A percentile compares a stretch with the other conserved stretches of the same genome.
These are phyloP conservation scores for Galbula dea DNA, from an alignment of 2,113 vertebrate genomes.

Conservation along the genomic window DNA sequence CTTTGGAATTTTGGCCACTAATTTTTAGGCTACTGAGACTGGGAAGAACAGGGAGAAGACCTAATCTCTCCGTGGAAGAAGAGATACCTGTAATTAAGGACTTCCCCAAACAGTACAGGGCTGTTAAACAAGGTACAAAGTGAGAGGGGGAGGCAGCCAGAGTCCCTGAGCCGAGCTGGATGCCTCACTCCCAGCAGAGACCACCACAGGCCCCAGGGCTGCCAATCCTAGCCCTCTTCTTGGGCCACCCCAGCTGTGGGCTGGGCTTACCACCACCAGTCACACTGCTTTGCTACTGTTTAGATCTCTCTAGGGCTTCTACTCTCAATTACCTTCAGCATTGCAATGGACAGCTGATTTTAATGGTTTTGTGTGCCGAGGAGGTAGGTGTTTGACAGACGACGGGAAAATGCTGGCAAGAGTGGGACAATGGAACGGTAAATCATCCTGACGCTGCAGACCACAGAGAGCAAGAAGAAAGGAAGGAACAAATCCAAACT, in stretches of 20 bases:
- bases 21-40: neutral
- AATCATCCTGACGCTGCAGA: neutral
- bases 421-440: neutral
- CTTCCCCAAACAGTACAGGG: neutral
- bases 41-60: neutral
- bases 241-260: accelerated
- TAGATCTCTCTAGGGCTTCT: neutral
- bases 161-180: neutral
- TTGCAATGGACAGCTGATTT: neutral
- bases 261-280: neutral
- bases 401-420: neutral
- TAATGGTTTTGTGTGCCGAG: accelerated
- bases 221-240: neutral
- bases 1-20: neutral
- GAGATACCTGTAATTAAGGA: accelerated
- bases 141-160: neutral
- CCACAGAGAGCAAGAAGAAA: neutral
- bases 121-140: neutral
- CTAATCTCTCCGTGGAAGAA: neutral
- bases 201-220: neutral
- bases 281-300: neutral
- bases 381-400: neutral
- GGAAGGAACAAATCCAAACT: neutral
- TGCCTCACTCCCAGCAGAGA: neutral
- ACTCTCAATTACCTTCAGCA: neutral